Conservation (phyloP, 2,113 vertebrate genomes). For the Otus sunia region DNA sequence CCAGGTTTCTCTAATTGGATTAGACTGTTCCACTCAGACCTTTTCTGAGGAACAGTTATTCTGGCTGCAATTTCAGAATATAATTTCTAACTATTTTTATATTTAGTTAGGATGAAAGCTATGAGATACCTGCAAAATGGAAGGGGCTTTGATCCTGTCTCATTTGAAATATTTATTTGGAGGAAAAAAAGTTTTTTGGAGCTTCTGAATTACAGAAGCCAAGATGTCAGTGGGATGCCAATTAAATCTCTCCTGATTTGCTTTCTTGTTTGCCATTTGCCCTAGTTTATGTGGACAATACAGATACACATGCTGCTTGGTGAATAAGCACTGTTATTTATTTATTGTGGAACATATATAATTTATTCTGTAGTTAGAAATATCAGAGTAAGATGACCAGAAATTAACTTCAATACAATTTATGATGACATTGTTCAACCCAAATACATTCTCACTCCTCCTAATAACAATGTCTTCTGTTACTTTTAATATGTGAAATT, state of each 20-base stretch:
- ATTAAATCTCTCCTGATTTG: slow-evolving; percentile 52
- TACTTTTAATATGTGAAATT: background rate
- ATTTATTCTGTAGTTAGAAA: background rate
- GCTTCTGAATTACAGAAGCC: slow-evolving; percentile 38
- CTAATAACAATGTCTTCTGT: background rate
- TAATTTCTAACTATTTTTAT: background rate
- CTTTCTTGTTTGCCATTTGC: slow-evolving; percentile 51
- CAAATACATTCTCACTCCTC: background rate
- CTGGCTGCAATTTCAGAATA: slow-evolving; percentile 13
- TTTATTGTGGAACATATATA: background rate
- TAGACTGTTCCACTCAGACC: background rate
- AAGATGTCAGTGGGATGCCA: slow-evolving; percentile 54
- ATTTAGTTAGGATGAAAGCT: slow-evolving; percentile 23
- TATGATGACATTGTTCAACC: background rate
- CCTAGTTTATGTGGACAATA: slow-evolving; percentile 47
- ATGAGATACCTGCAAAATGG: slow-evolving; percentile 30
- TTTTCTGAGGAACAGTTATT: background rate
- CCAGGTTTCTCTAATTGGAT: slow-evolving; percentile 15
- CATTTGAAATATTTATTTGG: slow-evolving; percentile 65
- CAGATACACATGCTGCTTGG: slow-evolving; percentile 16
- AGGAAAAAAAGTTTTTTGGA: slow-evolving; percentile 5
- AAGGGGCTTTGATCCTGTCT: slow-evolving; percentile 46
- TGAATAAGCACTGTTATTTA: slow-evolving; percentile 49
- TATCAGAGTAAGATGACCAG: background rate
- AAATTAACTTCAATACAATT: background rate